A percentile compares a stretch with the other conserved stretches of the same genome.
Conservation (phyloP, 2,797 vertebrate species). For the Catharus ustulatus region DNA sequence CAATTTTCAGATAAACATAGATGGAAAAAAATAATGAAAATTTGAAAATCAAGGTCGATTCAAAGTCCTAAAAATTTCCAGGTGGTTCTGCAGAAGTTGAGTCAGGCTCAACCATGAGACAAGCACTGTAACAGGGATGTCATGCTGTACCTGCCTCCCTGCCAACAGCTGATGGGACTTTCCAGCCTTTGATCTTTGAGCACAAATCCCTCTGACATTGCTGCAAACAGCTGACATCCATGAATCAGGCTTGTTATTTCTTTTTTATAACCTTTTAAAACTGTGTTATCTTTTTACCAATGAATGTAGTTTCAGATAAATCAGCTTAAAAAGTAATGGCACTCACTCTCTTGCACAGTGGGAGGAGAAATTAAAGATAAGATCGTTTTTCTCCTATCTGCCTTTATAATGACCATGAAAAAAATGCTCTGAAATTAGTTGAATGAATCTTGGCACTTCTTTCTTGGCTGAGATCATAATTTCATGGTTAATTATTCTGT, state of each 20-base stretch:
- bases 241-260: not conserved
- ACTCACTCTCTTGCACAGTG: not conserved
- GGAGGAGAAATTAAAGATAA: constrained; percentile 41
- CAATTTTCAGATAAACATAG: constrained; percentile 42
- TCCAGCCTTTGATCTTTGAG: not conserved
- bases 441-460: constrained; percentile 40
- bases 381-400: not conserved
- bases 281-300: constrained; percentile 9
- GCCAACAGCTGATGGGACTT: not conserved
- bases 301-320: constrained; percentile 6
- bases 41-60: not conserved
- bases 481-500: constrained; percentile 54
- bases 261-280: not conserved
- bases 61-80: constrained; percentile 1
- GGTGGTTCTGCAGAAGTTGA: not conserved
- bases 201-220: not conserved
- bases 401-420: constrained; percentile 35
- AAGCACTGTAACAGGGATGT: not conserved
- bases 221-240: not conserved
- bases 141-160: not conserved
- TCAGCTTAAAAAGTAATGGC: not conserved
- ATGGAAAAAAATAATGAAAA: not conserved
- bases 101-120: rapidly evolving
- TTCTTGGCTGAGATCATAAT: constrained; percentile 28
- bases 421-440: constrained; percentile 47